Percentiles rank a stretch among this genome's conserved stretches.
Conservation (phyloP, 1,140 invertebrate species). For the Gyrodactylus bullatarudis region DNA sequence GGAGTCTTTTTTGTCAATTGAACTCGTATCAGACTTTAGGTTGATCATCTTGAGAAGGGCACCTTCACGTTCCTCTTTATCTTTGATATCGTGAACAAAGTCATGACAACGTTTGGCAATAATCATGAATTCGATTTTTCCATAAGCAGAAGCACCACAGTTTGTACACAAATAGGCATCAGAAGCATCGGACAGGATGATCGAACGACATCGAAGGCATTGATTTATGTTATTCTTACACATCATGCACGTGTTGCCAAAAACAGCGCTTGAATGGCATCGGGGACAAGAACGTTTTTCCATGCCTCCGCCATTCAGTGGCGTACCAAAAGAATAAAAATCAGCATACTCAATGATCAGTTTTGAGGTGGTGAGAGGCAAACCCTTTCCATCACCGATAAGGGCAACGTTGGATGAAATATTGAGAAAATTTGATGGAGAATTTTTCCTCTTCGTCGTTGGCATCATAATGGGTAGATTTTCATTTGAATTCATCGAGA, state of each 20-base stretch:
- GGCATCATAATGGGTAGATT: background rate
- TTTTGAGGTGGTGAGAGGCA: background rate
- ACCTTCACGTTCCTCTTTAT: background rate
- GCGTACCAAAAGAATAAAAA: background rate
- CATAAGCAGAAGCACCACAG: background rate
- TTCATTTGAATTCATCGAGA: too few species aligned
- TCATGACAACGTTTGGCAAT: background rate
- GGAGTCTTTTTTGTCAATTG: background rate
- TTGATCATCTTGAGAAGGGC: background rate
- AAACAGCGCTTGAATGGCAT: background rate
- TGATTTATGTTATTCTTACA: constrained; percentile 5
- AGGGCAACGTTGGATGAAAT: background rate
- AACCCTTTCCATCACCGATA: background rate
- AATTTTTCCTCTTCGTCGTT: background rate
- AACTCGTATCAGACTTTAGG: background rate
- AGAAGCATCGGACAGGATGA: background rate
- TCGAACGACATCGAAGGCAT: constrained; percentile 2
- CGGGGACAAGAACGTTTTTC: background rate
- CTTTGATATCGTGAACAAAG: background rate
- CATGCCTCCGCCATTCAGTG: background rate
- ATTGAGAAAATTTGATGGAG: background rate
- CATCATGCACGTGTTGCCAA: background rate
- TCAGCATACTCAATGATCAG: background rate
- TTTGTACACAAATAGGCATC: constrained; percentile 1
- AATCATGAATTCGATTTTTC: background rate